Evolutionary conservation across 2,113 vertebrate genomes (phyloP).

Genomic region (Campylorhamphus procurvoides): DNA sequence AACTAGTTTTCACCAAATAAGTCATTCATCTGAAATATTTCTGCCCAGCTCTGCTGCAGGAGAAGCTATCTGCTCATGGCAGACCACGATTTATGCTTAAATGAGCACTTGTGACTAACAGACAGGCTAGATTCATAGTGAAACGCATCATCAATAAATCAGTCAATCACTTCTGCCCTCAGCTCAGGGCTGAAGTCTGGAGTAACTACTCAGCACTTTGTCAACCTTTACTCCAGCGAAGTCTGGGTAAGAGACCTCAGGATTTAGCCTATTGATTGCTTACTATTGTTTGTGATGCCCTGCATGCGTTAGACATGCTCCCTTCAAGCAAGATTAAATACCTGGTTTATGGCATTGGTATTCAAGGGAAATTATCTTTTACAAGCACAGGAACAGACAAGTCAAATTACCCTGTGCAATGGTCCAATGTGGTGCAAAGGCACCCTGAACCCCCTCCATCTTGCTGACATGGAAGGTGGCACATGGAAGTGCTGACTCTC

Average conservation of each 20-base stretch:
- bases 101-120: constrained; percentile 27
- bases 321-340: constrained; percentile 61
- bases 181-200: neutral
- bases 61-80: neutral
- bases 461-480: neutral
- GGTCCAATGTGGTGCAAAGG: neutral
- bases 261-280: constrained; percentile 55
- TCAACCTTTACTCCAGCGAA: constrained; percentile 49
- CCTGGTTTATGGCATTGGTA: constrained; percentile 9
- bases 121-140: constrained; percentile 29
- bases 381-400: neutral
- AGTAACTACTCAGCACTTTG: constrained; percentile 45
- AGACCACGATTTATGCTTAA: constrained; percentile 34
- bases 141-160: constrained; percentile 59
- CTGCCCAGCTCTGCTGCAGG: neutral
- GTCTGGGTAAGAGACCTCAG: constrained; percentile 32
- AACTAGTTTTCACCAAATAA: constrained; percentile 35
- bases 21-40: constrained; percentile 29
- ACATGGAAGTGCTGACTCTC: neutral
- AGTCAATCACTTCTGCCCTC: constrained; percentile 32
- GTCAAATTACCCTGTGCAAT: neutral
- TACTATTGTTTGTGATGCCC: constrained; percentile 41
- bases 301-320: neutral
- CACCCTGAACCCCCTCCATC: neutral
- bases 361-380: constrained; percentile 17